Conservation (phyloP, 2,888 invertebrate species). For the Peribatodes rhomboidaria region DNA sequence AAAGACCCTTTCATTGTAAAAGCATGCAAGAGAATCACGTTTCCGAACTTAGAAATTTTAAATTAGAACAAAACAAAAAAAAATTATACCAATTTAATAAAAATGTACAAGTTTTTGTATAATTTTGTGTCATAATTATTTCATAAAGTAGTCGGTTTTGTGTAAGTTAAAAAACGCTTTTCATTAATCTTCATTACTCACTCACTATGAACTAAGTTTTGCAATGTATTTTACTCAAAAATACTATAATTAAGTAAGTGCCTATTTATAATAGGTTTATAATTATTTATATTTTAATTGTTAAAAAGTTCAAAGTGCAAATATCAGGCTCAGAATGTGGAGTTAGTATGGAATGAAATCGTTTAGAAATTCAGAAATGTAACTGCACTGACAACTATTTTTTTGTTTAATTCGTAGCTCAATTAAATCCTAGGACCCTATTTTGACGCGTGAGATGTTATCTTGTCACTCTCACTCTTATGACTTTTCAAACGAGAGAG, state of each 20-base stretch:
- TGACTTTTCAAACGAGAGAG: no score
- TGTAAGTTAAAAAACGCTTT: not conserved
- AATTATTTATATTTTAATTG: no score
- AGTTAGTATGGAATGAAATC: slow-evolving; percentile 41
- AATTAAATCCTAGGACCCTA: no score
- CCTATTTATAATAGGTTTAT: no score
- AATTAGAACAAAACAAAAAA: not conserved
- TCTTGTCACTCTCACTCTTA: no score
- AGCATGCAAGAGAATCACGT: slow-evolving; percentile 5
- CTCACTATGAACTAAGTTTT: not conserved
- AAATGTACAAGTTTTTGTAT: not conserved
- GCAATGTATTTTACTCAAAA: not conserved
- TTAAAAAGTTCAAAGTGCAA: slow-evolving; percentile 10
- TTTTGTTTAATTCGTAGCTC: no score
- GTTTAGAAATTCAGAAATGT: slow-evolving; percentile 46
- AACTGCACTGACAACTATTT: not conserved
- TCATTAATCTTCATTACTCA: not conserved
- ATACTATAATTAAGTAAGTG: not conserved
- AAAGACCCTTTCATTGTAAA: slow-evolving; percentile 1
- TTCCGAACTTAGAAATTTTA: not conserved
- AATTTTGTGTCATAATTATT: not conserved
- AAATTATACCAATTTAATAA: not conserved
- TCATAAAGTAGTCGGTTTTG: not conserved
- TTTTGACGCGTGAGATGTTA: no score
- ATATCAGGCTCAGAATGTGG: slow-evolving; percentile 33